phyloP scores from a whole-genome alignment of 2,888 invertebrate species.

The Nephrotoma appendiculata region DNA sequence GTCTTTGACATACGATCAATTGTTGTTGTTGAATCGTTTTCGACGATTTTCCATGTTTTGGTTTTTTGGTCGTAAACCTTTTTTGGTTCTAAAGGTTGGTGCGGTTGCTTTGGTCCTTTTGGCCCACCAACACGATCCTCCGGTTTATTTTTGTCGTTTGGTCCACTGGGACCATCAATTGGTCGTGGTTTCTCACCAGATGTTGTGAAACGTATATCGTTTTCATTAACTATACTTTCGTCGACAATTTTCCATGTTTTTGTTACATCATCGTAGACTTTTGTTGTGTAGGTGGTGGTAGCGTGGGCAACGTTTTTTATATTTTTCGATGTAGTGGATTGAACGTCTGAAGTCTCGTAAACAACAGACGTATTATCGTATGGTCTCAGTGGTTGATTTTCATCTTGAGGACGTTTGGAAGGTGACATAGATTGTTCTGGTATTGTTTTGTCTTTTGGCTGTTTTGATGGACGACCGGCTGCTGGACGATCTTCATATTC shows the following conservation, averaged over 20 bases:
- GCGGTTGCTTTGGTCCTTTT: not conserved
- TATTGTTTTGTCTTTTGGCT: not conserved
- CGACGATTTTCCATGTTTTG: not conserved
- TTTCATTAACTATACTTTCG: slow-evolving; percentile 14
- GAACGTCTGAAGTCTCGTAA: not conserved
- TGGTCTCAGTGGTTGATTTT: not conserved
- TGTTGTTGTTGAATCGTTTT: not conserved
- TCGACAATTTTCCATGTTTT: slow-evolving; percentile 16
- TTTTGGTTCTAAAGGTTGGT: not conserved
- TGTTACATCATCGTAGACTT: slow-evolving; percentile 15
- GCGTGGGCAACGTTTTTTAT: slow-evolving; percentile 11
- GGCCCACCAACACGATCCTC: not conserved
- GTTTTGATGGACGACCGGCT: not conserved
- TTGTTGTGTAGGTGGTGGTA: slow-evolving; percentile 16
- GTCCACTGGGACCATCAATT: not conserved
- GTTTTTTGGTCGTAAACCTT: slow-evolving; percentile 3
- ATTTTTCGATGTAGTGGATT: slow-evolving; percentile 4
- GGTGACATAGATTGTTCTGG: not conserved
- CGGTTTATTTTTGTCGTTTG: not conserved
- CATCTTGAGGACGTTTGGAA: not conserved
- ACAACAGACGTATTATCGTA: not conserved
- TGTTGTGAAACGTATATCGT: slow-evolving; percentile 10
- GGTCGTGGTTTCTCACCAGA: not conserved
- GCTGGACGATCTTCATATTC: not conserved
- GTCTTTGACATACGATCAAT: slow-evolving; percentile 3